Conservation (phyloP, 1,140 invertebrate genomes). For the Asbolus verrucosus region DNA sequence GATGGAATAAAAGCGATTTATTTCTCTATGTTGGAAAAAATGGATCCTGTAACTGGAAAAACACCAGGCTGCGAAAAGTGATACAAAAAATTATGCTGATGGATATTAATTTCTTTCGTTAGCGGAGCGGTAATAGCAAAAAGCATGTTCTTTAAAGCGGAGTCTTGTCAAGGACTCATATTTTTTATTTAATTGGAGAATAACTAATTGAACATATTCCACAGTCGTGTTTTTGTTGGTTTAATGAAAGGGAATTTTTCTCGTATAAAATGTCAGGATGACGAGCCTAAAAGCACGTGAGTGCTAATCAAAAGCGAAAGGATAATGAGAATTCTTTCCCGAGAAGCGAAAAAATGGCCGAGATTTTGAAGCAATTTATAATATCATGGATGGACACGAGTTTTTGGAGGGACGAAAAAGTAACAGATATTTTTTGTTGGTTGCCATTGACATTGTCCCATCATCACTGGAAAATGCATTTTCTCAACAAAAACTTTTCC, state of each 20-base stretch:
- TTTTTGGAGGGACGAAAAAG: not conserved
- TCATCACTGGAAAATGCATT: not conserved
- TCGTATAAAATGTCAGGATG: too few species aligned
- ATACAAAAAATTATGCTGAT: constrained; percentile 6
- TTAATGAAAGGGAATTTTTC: too few species aligned
- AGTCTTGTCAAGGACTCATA: not conserved
- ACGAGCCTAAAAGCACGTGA: too few species aligned
- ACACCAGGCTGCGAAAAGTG: not conserved
- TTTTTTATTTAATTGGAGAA: not conserved
- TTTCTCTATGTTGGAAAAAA: constrained; percentile 3
- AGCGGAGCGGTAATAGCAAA: too few species aligned
- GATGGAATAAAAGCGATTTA: constrained; percentile 20
- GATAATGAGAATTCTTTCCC: too few species aligned
- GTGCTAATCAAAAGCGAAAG: too few species aligned
- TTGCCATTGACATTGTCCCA: not conserved
- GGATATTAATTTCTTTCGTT: constrained; percentile 24
- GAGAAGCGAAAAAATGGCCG: not conserved
- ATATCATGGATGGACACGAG: not conserved
- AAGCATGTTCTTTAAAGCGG: not conserved
- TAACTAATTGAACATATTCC: too few species aligned
- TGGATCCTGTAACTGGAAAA: constrained; percentile 11
- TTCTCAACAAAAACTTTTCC: not conserved
- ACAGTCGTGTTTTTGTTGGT: too few species aligned
- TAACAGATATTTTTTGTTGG: not conserved
- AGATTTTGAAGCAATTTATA: not conserved